Evolutionary conservation across 2,888 invertebrate species (phyloP), one percentile per base, ranked within the genome.

Genomic region (Laothoe populi): DNA sequence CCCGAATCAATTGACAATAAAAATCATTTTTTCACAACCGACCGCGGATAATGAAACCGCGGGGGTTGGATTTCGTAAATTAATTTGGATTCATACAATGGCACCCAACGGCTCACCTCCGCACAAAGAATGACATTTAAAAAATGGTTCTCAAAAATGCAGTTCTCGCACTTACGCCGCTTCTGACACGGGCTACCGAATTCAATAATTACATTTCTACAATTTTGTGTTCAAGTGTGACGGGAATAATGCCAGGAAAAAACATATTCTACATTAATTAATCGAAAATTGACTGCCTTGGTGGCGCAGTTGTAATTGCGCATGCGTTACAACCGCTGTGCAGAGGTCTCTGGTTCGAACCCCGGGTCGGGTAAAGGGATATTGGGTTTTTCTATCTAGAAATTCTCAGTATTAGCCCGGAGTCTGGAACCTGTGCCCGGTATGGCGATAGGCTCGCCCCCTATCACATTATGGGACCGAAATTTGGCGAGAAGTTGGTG

Each of bases 21-120:
- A 79, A 75, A 82, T 70, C 73, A 65, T 75, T 84, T 87, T 87
- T 88, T 87, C 81, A 84, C 83, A 81, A 79, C 83, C 89, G 87
- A 81, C 88, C 87, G 84, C 88, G 82, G 87, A 90, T 88, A 91
- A 90, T 83, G 79, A 79, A 86, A 79, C 92, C 67, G 79, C 92
- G 86, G 92, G 88, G 83, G 83, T 83, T 74, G 83, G 78, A 85
- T 72, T 88, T 90, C 84, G 73, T 83, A 88, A 87, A 90, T 90
- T 79, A 82, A 90, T 88, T 86, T 78, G 83, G 80, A 81, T 79
- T 79, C 75, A 73, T 84, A 92, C 92, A 92, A 92, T 83, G 85
- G 86, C 82, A 65, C 74, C 90, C 88, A 80, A 78, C 81, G 71
- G 92, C 82, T 89, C 83, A 83, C 86, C 76, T 72, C 73, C 76